Evolutionary conservation across 2,888 invertebrate genomes (phyloP), one percentile per base, ranked within the genome.

Genomic region (Dicyrtoma fusca): DNA sequence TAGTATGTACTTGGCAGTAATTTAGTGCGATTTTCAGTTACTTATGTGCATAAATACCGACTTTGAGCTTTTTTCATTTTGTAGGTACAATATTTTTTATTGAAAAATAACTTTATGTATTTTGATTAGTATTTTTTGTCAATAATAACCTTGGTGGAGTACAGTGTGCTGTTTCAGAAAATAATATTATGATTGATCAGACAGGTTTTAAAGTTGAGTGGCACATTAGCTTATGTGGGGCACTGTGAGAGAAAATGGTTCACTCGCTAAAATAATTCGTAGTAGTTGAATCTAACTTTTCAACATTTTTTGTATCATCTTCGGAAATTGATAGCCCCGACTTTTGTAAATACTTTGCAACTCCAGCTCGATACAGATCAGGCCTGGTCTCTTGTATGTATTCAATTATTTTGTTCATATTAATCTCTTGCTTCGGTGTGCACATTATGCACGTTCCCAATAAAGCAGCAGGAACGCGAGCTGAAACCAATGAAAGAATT

Each of bases 401-500:
- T 26, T 14, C 34, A 21, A 75, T 26, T 17, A 75, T 57, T 44
- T 59, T 71, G 25, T 73, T 64, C 44, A 75, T 47, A 8, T 71
- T 57, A 8, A 49, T 44, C 4, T 21, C 26, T 34, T 75, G 75
- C 34, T 73, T 73, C 5, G 69, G 71, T 1, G 75, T 75, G 42
- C 75, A 75, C 14, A 68, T 51, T 10, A 55, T 10, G 26, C 75
- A 75, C n/a, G 57, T 65, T 26, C 75, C 75, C 10, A 73, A 64
- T 19, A 75, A 49, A 17, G 55, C 75, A 4, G 26, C 10, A 1
- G 69, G 63, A 25, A 75, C 63, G 17, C 75, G 68, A 42, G 75
- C 73, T 75, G 34, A 23, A 66, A 53, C 25, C 10, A 21, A 66
- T 8, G 5, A 14, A 1, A 34, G 26, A 34, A n/a, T n/a, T n/a